These are phyloP conservation scores for Scomber scombrus DNA, from an alignment of 2,113 vertebrate genomes.

Conservation along the genomic window DNA sequence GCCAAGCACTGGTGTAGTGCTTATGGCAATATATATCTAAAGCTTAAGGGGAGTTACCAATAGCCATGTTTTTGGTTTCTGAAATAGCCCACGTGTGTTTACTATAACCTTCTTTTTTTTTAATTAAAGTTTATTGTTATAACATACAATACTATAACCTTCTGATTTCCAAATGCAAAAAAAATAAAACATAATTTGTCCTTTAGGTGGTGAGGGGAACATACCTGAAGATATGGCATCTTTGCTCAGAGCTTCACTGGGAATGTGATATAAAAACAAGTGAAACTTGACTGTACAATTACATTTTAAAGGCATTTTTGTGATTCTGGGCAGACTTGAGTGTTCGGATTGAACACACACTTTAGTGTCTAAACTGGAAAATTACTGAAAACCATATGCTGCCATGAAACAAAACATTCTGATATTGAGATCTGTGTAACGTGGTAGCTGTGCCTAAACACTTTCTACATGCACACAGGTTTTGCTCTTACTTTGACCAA, in stretches of 20 bases:
- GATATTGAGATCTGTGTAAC: slow-evolving; percentile 18
- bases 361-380: slow-evolving; percentile 23
- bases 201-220: slow-evolving; percentile 88
- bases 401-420: slow-evolving; percentile 26
- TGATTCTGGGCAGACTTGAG: slow-evolving; percentile 41
- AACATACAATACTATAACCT: too few species aligned
- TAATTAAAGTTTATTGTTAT: too few species aligned
- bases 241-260: slow-evolving; percentile 93
- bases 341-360: slow-evolving; percentile 35
- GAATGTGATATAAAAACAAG: slow-evolving; percentile 85
- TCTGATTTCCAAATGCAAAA: not conserved
- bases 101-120: not conserved
- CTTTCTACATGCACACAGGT: slow-evolving; percentile 35
- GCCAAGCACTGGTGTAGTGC: not conserved
- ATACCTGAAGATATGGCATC: slow-evolving; percentile 95
- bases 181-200: slow-evolving; percentile 34
- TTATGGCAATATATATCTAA: too few species aligned
- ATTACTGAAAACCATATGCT: slow-evolving; percentile 55
- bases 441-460: slow-evolving; percentile 61
- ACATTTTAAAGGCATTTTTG: slow-evolving; percentile 6
- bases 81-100: not conserved
- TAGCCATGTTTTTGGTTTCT: not conserved
- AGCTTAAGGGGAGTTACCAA: not conserved
- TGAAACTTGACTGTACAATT: slow-evolving; percentile 22
- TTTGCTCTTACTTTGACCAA: slow-evolving; percentile 8